Conservation (phyloP, 2,113 vertebrate genomes). For the Anoplopoma fimbria region DNA sequence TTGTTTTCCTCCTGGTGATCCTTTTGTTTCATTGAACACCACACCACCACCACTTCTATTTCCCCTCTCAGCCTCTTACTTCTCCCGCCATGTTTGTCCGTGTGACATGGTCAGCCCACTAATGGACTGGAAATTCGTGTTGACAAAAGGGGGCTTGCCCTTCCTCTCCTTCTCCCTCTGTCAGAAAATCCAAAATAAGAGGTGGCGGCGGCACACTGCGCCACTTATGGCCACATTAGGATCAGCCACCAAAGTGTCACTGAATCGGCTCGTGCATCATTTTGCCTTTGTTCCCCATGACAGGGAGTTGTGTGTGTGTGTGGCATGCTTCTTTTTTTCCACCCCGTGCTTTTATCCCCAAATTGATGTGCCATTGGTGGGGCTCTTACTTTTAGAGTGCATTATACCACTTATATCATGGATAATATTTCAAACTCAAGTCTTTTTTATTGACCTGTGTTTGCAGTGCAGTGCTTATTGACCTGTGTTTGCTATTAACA, state of each 20-base stretch:
- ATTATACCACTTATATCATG: slow-evolving; percentile 55
- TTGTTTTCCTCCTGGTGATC: slow-evolving; percentile 25
- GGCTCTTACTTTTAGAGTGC: slow-evolving; percentile 43
- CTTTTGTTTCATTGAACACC: slow-evolving; percentile 17
- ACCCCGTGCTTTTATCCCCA: slow-evolving; percentile 59
- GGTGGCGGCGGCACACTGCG: slow-evolving; percentile 59
- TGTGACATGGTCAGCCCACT: slow-evolving; percentile 68
- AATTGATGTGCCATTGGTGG: slow-evolving; percentile 40
- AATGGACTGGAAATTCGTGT: slow-evolving; percentile 75
- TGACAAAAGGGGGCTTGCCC: slow-evolving; percentile 46
- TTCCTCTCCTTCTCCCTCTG: slow-evolving; percentile 34
- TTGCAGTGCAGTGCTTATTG: slow-evolving; percentile 24
- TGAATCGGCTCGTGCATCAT: slow-evolving; percentile 72
- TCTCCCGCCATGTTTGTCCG: slow-evolving; percentile 41
- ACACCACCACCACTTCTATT: neutral
- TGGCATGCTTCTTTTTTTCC: slow-evolving; percentile 6
- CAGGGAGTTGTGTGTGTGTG: slow-evolving; percentile 42
- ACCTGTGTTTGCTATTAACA: slow-evolving; percentile 33
- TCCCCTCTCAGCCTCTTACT: slow-evolving; percentile 18
- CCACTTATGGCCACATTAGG: slow-evolving; percentile 77
- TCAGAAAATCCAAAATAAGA: slow-evolving; percentile 76
- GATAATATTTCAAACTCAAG: slow-evolving; percentile 56
- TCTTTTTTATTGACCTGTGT: slow-evolving; percentile 54
- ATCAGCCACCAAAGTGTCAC: slow-evolving; percentile 68
- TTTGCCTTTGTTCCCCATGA: slow-evolving; percentile 73